These are phyloP conservation scores for Sparidentex hasta DNA, from an alignment of 2,797 vertebrate genomes.

Conservation along the genomic window DNA sequence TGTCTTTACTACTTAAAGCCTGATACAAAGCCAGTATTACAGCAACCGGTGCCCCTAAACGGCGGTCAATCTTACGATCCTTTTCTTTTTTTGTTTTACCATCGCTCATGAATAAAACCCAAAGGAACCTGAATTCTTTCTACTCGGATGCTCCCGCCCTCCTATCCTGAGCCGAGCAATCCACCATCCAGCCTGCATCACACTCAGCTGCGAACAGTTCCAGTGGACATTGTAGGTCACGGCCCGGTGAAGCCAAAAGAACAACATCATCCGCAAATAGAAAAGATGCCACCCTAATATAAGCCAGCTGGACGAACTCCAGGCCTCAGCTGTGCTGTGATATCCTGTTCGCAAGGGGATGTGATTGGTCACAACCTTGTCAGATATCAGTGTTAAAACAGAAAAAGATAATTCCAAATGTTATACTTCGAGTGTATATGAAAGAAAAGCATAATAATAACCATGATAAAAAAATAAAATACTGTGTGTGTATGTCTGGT, in stretches of 20 bases:
- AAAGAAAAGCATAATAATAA: not conserved
- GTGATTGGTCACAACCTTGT: not conserved
- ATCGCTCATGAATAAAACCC: slow-evolving; percentile 39
- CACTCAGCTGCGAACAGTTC: slow-evolving; percentile 30
- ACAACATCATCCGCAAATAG: slow-evolving; percentile 35
- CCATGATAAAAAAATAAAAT: not conserved
- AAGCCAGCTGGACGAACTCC: slow-evolving; percentile 18
- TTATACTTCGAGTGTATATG: not conserved
- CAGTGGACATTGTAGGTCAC: slow-evolving; percentile 38
- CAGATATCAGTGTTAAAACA: not conserved
- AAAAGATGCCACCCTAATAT: slow-evolving; percentile 13
- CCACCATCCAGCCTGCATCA: slow-evolving; percentile 22
- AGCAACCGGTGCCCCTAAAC: slow-evolving; percentile 13
- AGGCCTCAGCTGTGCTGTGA: slow-evolving; percentile 30
- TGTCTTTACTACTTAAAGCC: slow-evolving; percentile 23
- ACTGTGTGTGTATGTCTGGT: too few species aligned
- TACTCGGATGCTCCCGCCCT: slow-evolving; percentile 6
- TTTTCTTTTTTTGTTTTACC: slow-evolving; percentile 10
- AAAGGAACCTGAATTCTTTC: slow-evolving; percentile 17
- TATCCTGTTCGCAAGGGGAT: slow-evolving; percentile 14
- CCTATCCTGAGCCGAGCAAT: slow-evolving; percentile 26
- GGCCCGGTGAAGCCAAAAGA: slow-evolving; percentile 40
- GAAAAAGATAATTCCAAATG: not conserved
- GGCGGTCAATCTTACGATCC: not conserved
- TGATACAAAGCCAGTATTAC: slow-evolving; percentile 27